These are phyloP conservation scores for Melanerpes formicivorus DNA, from an alignment of 2,113 vertebrate genomes.

Conservation along the genomic window DNA sequence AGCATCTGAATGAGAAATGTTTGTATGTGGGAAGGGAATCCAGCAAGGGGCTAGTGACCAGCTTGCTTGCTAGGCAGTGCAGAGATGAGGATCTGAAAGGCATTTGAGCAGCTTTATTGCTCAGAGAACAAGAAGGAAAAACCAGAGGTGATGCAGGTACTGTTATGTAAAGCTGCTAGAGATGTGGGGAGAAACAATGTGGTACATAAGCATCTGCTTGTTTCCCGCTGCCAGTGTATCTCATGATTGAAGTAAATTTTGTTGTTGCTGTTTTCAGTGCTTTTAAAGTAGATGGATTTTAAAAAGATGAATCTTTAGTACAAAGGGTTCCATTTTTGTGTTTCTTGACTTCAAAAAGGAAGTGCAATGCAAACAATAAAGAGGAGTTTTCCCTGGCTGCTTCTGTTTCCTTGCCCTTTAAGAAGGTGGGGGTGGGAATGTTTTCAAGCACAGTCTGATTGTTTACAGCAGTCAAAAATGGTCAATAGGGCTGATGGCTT, in stretches of 20 bases:
- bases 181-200: not conserved
- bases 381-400: not conserved
- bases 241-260: not conserved
- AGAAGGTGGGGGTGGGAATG: not conserved
- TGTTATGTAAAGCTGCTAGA: not conserved
- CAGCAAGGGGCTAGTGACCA: not conserved
- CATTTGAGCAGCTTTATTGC: not conserved
- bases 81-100: not conserved
- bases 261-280: not conserved
- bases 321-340: not conserved
- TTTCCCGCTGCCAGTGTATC: not conserved
- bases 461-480: not conserved
- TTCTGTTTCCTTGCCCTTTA: not conserved
- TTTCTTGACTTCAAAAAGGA: not conserved
- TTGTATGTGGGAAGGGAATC: not conserved
- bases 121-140: not conserved
- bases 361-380: not conserved
- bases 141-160: not conserved
- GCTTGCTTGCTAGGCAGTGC: not conserved
- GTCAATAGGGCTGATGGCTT: not conserved
- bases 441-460: not conserved
- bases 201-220: not conserved
- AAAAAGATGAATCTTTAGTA: not conserved
- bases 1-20: not conserved
- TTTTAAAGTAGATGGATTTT: not conserved